Base-by-base conservation (phyloP, 2,113 vertebrate species). In the Amblyornis subalaris region DNA sequence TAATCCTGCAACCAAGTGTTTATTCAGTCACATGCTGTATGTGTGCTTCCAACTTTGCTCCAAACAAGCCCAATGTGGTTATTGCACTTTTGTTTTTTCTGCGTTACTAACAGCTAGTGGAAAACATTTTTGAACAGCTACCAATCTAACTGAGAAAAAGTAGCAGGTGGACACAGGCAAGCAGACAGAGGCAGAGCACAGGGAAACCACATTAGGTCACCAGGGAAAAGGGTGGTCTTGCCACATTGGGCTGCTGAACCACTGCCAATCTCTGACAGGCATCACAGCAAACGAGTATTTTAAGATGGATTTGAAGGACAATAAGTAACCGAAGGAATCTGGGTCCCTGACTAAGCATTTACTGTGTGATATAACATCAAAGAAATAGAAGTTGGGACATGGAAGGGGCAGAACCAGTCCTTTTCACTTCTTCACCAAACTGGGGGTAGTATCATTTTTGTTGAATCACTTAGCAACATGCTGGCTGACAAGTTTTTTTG, bases 401-500 rank as follows among this genome's bases (percentile, higher is more conserved):
- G 6, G 28, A 88, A 89, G 29, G 36, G 60, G 13, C 54, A 85
- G 33, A 91, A 62, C 28, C 12, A 47, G 55, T 67, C 25, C 51
- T 79, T 73, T 42, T 88, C 28, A 66, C 58, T 40, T 66, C n/a
- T 38, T 72, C 73, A 25, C 24, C 13, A 28, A 31, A 36, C 73
- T 90, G 81, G 54, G 58, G 64, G 66, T 53, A 79, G 58, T 36
- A 75, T 77, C 3, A 20, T 75, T 95, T 88, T 94, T 92, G 45
- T 92, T 51, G 19, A 90, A 91, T 88, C 47, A 66, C 62, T 93
- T 58, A 78, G 85, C 48, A 77, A 85, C 69, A 45, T 70, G 69
- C 62, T 89, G 83, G 58, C 88, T 78, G 73, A 95, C 91, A 96
- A 95, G 57, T 90, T 12, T n/a, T 78, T 47, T 55, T 12, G 23